Evolutionary conservation across 2,888 invertebrate species (phyloP).

Genomic region (Trilocha varians): DNA sequence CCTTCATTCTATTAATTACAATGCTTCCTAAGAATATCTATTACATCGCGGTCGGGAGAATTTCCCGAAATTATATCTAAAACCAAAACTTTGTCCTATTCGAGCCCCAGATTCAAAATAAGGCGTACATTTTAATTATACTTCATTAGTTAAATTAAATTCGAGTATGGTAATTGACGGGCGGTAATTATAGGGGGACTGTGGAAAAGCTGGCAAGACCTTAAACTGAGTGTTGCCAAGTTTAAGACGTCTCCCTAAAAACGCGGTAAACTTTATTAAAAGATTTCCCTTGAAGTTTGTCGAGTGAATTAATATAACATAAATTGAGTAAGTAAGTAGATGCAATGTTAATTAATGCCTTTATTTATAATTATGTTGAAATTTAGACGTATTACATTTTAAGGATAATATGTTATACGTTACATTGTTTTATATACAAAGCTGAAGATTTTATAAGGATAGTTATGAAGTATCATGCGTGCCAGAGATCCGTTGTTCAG

Average conservation of each 20-base stretch:
- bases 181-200: constrained; percentile 52
- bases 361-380: background rate
- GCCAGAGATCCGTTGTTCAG: no score
- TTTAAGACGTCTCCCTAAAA: constrained; percentile 25
- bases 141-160: constrained; percentile 73
- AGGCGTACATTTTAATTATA: constrained; percentile 70
- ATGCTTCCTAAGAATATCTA: constrained; percentile 8
- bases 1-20: background rate
- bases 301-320: constrained; percentile 37
- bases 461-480: no score
- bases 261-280: constrained; percentile 31
- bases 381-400: background rate
- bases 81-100: constrained; percentile 28
- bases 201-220: constrained; percentile 33
- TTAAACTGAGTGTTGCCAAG: constrained; percentile 37
- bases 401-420: no score
- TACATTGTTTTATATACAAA: no score
- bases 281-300: constrained; percentile 28
- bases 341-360: no score
- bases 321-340: constrained; percentile 18
- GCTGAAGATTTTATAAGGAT: no score
- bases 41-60: constrained; percentile 13
- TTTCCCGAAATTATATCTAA: constrained; percentile 13
- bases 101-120: constrained; percentile 44
- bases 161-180: constrained; percentile 66